Evolutionary conservation across 1,140 invertebrate genomes (phyloP).

Genomic region (Anthonomus grandis): DNA sequence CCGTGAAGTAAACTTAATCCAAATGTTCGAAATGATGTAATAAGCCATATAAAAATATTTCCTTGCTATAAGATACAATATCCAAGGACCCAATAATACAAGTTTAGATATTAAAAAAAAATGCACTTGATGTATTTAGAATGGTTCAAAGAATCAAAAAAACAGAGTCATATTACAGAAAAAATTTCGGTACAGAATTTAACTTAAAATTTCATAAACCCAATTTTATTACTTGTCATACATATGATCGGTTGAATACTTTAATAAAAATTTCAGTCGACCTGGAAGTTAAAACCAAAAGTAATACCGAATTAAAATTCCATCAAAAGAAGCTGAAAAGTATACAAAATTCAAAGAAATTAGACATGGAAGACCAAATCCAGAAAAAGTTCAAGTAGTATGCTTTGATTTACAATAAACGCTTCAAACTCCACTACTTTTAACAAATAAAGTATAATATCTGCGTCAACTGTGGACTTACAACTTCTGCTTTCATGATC

Average conservation of each 20-base stretch:
- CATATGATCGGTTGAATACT: not conserved
- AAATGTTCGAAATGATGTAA: constrained; percentile 1
- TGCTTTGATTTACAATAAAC: not conserved
- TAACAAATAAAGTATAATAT: too few relatives aligned
- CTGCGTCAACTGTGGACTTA: too few relatives aligned
- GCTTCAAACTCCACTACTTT: not conserved
- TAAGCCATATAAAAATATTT: constrained; percentile 1
- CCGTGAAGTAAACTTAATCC: not conserved
- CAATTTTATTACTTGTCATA: not conserved
- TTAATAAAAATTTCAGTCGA: not conserved
- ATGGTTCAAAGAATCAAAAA: not conserved
- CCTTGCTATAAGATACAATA: not conserved
- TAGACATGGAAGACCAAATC: too few relatives aligned
- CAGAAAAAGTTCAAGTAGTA: not conserved
- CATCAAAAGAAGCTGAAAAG: not conserved
- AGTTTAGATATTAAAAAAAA: too few relatives aligned
- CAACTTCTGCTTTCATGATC: too few relatives aligned
- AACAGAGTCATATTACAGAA: not conserved
- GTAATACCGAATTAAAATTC: not conserved
- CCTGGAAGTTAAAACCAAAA: not conserved
- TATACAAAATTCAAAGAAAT: not conserved
- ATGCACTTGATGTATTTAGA: not conserved
- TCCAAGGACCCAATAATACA: too few relatives aligned
- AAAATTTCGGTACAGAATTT: not conserved
- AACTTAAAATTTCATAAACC: not conserved